phyloP scores from a whole-genome alignment of 35 echinoderm and acorn worm species.

The Ptychodera flava region DNA sequence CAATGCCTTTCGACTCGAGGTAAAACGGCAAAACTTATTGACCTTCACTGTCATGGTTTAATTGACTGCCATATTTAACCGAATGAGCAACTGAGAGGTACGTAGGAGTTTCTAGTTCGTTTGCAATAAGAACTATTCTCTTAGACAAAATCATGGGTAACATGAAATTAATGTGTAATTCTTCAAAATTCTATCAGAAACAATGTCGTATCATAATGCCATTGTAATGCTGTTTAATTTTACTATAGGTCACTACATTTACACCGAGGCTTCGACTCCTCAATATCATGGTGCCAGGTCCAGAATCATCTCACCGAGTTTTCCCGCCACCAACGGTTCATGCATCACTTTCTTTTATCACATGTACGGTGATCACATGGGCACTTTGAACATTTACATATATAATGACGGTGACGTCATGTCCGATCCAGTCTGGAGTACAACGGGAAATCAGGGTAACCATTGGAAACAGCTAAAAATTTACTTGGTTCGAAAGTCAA shows the following conservation, averaged over 20 bases:
- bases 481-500: not conserved
- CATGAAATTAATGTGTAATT: too few species aligned
- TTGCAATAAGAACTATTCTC: too few species aligned
- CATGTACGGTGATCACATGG: slow-evolving; percentile 70
- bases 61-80: too few species aligned
- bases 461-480: slow-evolving; percentile 16
- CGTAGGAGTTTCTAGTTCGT: too few species aligned
- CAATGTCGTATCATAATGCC: too few species aligned
- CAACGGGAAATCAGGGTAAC: slow-evolving; percentile 14
- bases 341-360: slow-evolving; percentile 86
- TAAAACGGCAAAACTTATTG: too few species aligned
- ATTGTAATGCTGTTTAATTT: too few species aligned
- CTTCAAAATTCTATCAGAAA: too few species aligned
- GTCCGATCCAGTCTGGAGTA: not conserved
- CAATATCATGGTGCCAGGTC: not conserved
- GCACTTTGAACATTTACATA: slow-evolving; percentile 43
- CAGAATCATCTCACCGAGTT: not conserved
- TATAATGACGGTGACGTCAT: not conserved
- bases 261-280: not conserved
- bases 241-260: not conserved
- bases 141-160: too few species aligned
- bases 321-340: slow-evolving; percentile 22
- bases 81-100: too few species aligned
- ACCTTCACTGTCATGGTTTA: too few species aligned
- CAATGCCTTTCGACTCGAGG: too few species aligned